Evolutionary conservation across 2,797 vertebrate species (phyloP), one percentile per base, ranked within the genome.

Genomic region (Eulemur rubriventer): DNA sequence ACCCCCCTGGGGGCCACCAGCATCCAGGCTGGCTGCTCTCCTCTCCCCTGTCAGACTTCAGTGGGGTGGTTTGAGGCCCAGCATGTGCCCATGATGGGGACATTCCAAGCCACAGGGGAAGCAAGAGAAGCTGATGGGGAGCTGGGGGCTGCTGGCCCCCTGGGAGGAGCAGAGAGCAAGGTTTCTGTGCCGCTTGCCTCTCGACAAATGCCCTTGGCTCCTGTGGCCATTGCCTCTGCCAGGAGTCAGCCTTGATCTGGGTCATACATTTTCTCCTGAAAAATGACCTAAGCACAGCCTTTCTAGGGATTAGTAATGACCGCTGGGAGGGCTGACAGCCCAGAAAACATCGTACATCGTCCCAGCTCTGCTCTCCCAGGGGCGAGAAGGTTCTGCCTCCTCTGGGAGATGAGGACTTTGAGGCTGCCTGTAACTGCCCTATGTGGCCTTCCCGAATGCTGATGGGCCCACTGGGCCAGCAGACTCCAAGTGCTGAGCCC

Each of bases 201-300:
- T 82, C 85, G 79, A 93, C 78, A 84, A 93, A 96, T 48, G 70
- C 30, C 67, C 35, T 83, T 83, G 20, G 28, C 86, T 22, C 89
- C 86, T 84, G 52, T 8, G 33, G 73, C 63, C 1, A 0, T n/a
- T 46, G 52, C 6, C 7, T 80, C 93, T 88, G 85, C 93, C 89
- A 55, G 91, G 69, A 86, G 41, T 52, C 63, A 46, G 91, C 24
- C 70, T 91, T 78, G 30, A 24, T 75, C 50, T 59, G 59, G 63
- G 59, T 41, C 65, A 55, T 75, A 69, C 5, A 52, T 84, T 72
- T 83, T 72, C 46, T 26, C 48, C 75, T 75, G 70, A 85, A 84
- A 88, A 80, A 92, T 89, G 86, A 55, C 76, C 69, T 50, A 24
- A 52, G 46, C 43, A 91, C 46, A 76, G 63, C 76, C 70, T 89